Conservation (phyloP, 2,888 invertebrate genomes). For the Julus scandinavius region DNA sequence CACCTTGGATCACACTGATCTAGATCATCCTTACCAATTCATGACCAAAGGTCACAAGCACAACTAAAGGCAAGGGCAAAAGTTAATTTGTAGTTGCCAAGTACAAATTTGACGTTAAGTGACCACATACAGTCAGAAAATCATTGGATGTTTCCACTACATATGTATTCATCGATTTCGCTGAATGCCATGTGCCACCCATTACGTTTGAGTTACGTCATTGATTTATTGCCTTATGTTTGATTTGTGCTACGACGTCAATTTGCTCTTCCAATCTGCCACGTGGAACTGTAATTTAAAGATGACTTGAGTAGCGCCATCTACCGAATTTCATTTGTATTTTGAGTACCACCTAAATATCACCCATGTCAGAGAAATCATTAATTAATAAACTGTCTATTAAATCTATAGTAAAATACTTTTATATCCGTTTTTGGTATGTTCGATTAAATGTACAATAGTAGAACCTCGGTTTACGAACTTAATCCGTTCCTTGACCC, state of each 20-base stretch:
- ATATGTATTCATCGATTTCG: slow-evolving; percentile 11
- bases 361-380: no score
- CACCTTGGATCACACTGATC: neutral
- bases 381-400: no score
- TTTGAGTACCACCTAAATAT: no score
- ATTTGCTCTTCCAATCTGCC: neutral
- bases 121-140: neutral
- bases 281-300: neutral
- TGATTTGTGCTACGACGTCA: neutral
- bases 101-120: neutral
- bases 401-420: no score
- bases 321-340: no score
- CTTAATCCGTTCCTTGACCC: no score
- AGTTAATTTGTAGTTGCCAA: neutral
- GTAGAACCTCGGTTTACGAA: no score
- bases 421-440: no score
- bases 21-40: neutral
- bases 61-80: neutral
- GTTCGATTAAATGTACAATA: no score
- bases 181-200: neutral
- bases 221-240: neutral
- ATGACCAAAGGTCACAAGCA: neutral
- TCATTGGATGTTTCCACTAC: neutral
- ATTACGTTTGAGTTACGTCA: neutral
- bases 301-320: no score